Base-by-base conservation (phyloP, 2,888 invertebrate species). In the Diabrotica balteata region DNA sequence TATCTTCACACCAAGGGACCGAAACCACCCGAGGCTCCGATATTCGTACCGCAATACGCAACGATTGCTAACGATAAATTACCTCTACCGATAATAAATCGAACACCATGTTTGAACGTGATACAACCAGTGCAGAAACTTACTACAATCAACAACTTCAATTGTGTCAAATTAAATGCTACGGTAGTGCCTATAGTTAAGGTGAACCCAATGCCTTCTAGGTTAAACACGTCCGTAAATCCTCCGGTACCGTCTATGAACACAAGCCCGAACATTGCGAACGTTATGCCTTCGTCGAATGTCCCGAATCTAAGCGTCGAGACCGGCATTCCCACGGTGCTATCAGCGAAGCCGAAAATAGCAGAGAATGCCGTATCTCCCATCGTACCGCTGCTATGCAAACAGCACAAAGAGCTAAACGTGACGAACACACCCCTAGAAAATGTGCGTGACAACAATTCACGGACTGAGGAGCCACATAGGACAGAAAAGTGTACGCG, bases 101-200 rank as follows among this genome's bases (percentile, higher is more conserved):
- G 81, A 68, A 77, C 81, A 53, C 80, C 80, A 7, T 82, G 83
- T 74, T 76, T 83, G 65, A 83, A 82, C 73, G 80, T 83, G 65
- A 78, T 84, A 52, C 83, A 82, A 72, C 83, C 82, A 45, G 76
- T 83, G 71, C 81, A 80, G 73, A 83, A 83, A 70, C 78, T 83
- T 49, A 72, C 80, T 58, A 78, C 82, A 59, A 79, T 83, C 66
- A 83, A 83, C 74, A 81, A 81, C 73, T 82, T 83, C 74, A 83
- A 81, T 71, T 83, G 82, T 75, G 81, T 84, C 74, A 85, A 84
- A 78, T 75, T 84, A 71, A 84, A 84, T 71, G 82, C 83, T 66
- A 83, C 83, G 75, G 83, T 84, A 78, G 83, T 84, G 83, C 84
- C 85, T 80, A 82, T 84, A 77, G 84, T 84, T 60, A 84, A 84